Evolutionary conservation across 2,888 invertebrate genomes (phyloP), one percentile per base, ranked within the genome.

Genomic region (Chironomus riparius): DNA sequence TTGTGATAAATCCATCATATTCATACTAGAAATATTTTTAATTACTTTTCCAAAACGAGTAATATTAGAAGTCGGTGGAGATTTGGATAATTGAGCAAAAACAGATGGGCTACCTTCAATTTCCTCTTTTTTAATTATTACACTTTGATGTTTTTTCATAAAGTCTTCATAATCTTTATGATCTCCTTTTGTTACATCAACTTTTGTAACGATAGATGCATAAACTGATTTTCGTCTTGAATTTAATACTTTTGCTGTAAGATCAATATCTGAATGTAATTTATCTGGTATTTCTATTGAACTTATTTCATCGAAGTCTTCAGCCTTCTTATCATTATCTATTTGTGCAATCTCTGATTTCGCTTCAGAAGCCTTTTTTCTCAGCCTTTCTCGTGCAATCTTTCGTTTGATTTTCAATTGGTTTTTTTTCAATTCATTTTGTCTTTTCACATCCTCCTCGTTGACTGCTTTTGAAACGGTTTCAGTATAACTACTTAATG

Each of bases 401-500:
- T 56, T 50, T 4, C 69, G 76, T 12, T 69, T 69, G 12, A 76
- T 68, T 47, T 69, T 68, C 1, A 69, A 38, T 18, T 76, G 76
- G 10, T 18, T 56, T 10, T 76, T 76, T 21, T 76, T 76, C 38
- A 76, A 18, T 21, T 69, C 69, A 21, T 56, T 68, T n/a, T 76
- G 74, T 18, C 68, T 74, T 12, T 65, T 68, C 12, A 74, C 12
- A 5, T 28, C 62, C 24, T 65, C 69, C 13, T 68, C 68, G 24
- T 69, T 69, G 21, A 76, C 76, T 1, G 76, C 69, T 69, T 69
- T 68, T 12, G 47, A 68, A n/a, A 69, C 76, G 12, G 48, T 69
- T 24, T 68, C 68, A 47, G 69, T 69, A 28, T 56, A 69, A 15
- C 56, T 24, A 13, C 28, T 21, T 10, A 84, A 81, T 38, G 81